Base-by-base conservation (phyloP, 2,888 invertebrate genomes). In the Heteromyza rotundicornis region DNA sequence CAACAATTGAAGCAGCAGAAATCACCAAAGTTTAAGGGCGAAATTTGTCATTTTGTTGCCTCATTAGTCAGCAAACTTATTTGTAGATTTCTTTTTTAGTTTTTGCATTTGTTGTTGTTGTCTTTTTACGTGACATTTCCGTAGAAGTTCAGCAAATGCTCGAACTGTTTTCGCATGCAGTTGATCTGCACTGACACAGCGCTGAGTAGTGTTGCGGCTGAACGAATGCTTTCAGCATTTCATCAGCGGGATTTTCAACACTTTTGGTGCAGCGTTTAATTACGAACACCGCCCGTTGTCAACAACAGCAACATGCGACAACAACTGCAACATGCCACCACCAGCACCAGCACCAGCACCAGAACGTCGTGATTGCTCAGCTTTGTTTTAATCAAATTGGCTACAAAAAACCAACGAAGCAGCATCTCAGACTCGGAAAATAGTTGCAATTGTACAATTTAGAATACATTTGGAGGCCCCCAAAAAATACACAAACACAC, bases 41-140 rank as follows among this genome's bases (percentile, higher is more conserved):
- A 47, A 47, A 47, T 47, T 47, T 17, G 20, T 47, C 47, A 47
- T 47, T 47, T 20, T 47, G 47, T 14, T 47, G 20, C 47, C 47
- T 47, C 47, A 47, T 47, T 47, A 47, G 47, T 47, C 20, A 47
- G 47, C 47, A 20, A 47, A 47, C 40, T 47, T 47, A 47, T 47
- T 47, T 19, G 47, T 5, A 19, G 20, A 40, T 10, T n/a, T 40
- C 40, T 27, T 27, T 40, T n/a, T 40, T 40, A 14, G 40, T 3
- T 40, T 27, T 10, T 27, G n/a, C n/a, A n/a, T n/a, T n/a, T n/a
- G n/a, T n/a, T n/a, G n/a, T n/a, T n/a, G n/a, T n/a, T n/a, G n/a
- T n/a, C n/a, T n/a, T n/a, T n/a, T n/a, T n/a, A 7, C 12, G 12
- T 40, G 47, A 47, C 47, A 47, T 47, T 47, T 47, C 19, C 5